These are phyloP conservation scores for Trematomus bernacchii DNA, from an alignment of 2,797 vertebrate species.

Conservation along the genomic window DNA sequence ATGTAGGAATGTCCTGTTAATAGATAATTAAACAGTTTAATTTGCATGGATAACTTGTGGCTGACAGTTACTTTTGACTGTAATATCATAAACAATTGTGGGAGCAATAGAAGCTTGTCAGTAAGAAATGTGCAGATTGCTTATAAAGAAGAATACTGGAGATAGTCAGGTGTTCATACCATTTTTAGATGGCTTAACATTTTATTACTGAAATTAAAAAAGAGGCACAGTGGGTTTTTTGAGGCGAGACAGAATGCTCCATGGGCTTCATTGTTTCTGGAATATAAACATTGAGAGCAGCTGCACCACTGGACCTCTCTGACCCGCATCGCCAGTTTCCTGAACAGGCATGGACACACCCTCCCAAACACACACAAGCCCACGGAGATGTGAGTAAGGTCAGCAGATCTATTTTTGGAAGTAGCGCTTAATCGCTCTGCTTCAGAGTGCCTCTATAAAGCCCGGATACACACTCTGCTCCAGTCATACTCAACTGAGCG, in stretches of 20 bases:
- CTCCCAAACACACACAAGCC: slow-evolving; percentile 46
- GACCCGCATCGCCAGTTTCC: slow-evolving; percentile 77
- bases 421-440: slow-evolving; percentile 61
- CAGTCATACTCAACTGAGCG: slow-evolving; percentile 61
- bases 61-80: neutral
- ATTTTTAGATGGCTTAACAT: neutral
- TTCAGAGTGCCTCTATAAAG: slow-evolving; percentile 75
- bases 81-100: neutral
- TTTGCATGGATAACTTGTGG: neutral
- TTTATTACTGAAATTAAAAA: neutral
- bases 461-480: slow-evolving; percentile 31
- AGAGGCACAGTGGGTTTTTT: neutral
- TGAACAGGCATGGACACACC: slow-evolving; percentile 73
- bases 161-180: neutral
- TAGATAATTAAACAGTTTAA: neutral
- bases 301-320: slow-evolving; percentile 71
- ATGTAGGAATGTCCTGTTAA: neutral
- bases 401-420: slow-evolving; percentile 83
- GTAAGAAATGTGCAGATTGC: neutral
- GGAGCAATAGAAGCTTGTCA: neutral
- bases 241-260: slow-evolving; percentile 42
- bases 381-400: slow-evolving; percentile 70
- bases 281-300: slow-evolving; percentile 83
- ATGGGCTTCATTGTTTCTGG: slow-evolving; percentile 80
- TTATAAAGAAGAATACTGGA: neutral